Evolutionary conservation across 1,140 invertebrate species (phyloP), one percentile per base, ranked within the genome.

Genomic region (Bombus sibiricus): DNA sequence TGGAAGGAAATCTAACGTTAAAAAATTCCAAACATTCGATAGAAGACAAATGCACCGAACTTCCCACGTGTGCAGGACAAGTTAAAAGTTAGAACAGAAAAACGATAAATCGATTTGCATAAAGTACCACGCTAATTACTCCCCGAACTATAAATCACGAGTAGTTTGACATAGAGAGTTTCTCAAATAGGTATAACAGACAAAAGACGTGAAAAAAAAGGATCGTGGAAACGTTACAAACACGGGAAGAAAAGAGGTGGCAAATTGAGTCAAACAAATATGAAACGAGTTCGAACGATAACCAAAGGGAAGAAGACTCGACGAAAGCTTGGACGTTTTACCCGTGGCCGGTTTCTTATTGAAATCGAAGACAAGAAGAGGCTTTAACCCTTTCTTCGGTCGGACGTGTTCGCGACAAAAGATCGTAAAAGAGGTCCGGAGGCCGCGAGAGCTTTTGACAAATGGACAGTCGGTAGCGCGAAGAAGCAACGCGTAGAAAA

Each of bases 381-480:
- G 72, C 72, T 86, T 83, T 74, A 83, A 90, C 86, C 86, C 89
- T 90, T 88, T 88, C 86, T 79, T 77, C 82, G 37, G 62, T 37
- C 81, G 79, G 79, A 90, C 41, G 73, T 88, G 74, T 25, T 43
- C n/a, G 62, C 59, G 87, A 88, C 85, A 89, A 89, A 89, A 84
- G 88, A 59, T 43, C 15, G 69, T 77, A 84, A 84, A 84, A 81
- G 88, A 73, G 85, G 62, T 39, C 39, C 39, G 12, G 59, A 62
- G 59, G 75, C 39, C 66, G 32, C 72, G 68, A 28, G 71, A 78
- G 57, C 75, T 79, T 86, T 89, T 92, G 91, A 92, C 89, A 91
- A 91, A 92, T 92, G 91, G 85, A 90, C 85, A 77, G 81, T 87
- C 85, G 83, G 86, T 87, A 85, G 86, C 86, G 85, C 77, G 90